phyloP scores from a whole-genome alignment of 2,888 invertebrate genomes.

The Nemotelus nigrinus region DNA sequence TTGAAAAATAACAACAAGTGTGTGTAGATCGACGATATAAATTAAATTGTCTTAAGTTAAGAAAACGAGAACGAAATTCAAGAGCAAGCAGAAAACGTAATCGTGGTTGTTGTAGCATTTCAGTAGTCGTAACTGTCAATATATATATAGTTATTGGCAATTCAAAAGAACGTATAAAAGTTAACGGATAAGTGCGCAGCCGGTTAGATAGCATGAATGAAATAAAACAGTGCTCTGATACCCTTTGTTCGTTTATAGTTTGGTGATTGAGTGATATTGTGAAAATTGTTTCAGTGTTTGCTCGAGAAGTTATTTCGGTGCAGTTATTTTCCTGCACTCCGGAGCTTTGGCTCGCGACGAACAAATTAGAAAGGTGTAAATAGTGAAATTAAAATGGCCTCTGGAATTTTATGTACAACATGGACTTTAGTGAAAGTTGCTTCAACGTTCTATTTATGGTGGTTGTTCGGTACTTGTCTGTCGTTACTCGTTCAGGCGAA shows the following conservation, averaged over 20 bases:
- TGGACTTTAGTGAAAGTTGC: constrained; percentile 53
- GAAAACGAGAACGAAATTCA: constrained; percentile 24
- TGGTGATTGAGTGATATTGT: constrained; percentile 21
- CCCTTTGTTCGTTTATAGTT: not conserved
- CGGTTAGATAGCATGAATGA: constrained; percentile 16
- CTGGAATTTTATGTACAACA: constrained; percentile 30
- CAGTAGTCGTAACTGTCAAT: not conserved
- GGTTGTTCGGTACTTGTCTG: constrained; percentile 60
- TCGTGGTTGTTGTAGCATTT: not conserved
- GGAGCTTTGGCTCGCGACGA: constrained; percentile 1
- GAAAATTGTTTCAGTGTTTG: constrained; percentile 31
- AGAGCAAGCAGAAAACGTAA: constrained; percentile 14
- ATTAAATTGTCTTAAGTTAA: constrained; percentile 45
- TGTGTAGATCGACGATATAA: constrained; percentile 38
- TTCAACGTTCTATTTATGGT: constrained; percentile 58
- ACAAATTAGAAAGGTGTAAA: constrained; percentile 1
- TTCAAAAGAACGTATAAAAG: constrained; percentile 10
- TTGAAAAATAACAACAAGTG: constrained; percentile 41
- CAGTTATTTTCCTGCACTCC: not conserved
- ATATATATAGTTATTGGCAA: not conserved
- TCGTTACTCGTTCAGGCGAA: constrained; percentile 57
- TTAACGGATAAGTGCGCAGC: constrained; percentile 8
- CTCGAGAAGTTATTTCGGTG: constrained; percentile 17
- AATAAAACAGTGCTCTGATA: constrained; percentile 5
- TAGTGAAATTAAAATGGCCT: constrained; percentile 38